Percentiles rank a stretch among this genome's conserved stretches.
These are phyloP conservation scores for Dicentrarchus labrax DNA, from an alignment of 2,113 vertebrate species.

Conservation along the genomic window DNA sequence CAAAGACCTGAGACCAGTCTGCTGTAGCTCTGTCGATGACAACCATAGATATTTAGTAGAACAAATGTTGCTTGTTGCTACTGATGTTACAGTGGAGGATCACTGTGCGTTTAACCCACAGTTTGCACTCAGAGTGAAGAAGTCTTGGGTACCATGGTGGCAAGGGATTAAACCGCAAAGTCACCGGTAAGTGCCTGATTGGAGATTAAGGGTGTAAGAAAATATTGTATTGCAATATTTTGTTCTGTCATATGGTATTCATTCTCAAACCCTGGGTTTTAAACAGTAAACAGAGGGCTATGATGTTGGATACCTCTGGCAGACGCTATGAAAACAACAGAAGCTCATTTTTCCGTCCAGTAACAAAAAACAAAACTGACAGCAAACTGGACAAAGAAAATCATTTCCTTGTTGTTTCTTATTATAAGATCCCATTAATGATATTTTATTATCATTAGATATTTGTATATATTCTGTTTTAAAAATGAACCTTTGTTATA, in stretches of 20 bases:
- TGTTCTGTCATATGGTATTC: no score
- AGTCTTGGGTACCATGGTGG: no score
- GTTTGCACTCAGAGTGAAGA: no score
- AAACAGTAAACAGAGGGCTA: no score
- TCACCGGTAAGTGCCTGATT: no score
- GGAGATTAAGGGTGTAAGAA: no score
- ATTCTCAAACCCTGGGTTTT: no score
- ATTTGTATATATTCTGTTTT: neutral
- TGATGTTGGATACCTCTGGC: no score
- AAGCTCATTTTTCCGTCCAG: neutral
- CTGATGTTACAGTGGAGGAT: neutral
- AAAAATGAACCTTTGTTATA: neutral
- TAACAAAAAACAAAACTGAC: neutral
- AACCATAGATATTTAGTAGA: neutral
- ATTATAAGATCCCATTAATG: neutral
- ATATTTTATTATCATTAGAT: neutral
- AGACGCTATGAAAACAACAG: no score
- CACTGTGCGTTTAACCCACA: neutral
- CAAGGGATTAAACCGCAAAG: no score
- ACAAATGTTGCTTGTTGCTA: neutral
- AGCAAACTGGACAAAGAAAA: neutral
- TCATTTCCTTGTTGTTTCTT: no score
- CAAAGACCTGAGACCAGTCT: slow-evolving; percentile 3
- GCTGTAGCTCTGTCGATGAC: neutral
- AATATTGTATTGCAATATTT: no score